Base-by-base conservation (phyloP, 1,140 invertebrate species). In the Tigriopus japonicus region DNA sequence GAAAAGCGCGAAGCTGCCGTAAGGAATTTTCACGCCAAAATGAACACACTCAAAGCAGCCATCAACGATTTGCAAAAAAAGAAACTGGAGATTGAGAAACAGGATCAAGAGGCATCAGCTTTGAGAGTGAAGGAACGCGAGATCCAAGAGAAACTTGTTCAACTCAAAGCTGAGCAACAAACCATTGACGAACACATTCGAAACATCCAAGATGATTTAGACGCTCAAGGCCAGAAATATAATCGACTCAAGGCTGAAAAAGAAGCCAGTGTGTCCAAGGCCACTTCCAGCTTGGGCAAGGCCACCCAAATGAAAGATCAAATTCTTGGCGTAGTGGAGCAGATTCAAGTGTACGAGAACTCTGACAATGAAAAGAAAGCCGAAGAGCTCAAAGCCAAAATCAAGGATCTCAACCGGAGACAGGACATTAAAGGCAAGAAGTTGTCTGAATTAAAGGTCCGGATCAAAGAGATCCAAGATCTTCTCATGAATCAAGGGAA, bases 41-140 rank as follows among this genome's bases (percentile, higher is more conserved):
- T 61, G 12, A 61, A 61, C 23, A 35, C 13, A 6, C 28, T 61
- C 13, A 23, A 35, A n/a, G 10, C 7, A 2, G 45, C 23, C 7
- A 56, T 14, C 14, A 61, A 61, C 40, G 19, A 17, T 9, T 23
- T 61, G 9, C 6, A 35, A 6, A 49, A 61, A 6, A 2, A 55
- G 23, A 61, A 61, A 24, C 28, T 61, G 12, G 21, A 61, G 15
- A 35, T 61, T 6, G 59, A 61, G 59, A 49, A 19, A 5, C 43
- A 54, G 19, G 49, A 61, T 23, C 59, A 61, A 40, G 43, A 61
- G 28, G 35, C 49, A 7, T 56, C 59, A 13, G 28, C 52, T 35
- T 54, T 61, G n/a, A 24, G 53, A 23, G 51, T 35, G 12, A 21
- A 49, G 28, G 14, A 40, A 12, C 3, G 14, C 1, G 24, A 52